These are phyloP conservation scores for Xerus rutilus DNA, from an alignment of 2,797 vertebrate genomes.

Conservation along the genomic window DNA sequence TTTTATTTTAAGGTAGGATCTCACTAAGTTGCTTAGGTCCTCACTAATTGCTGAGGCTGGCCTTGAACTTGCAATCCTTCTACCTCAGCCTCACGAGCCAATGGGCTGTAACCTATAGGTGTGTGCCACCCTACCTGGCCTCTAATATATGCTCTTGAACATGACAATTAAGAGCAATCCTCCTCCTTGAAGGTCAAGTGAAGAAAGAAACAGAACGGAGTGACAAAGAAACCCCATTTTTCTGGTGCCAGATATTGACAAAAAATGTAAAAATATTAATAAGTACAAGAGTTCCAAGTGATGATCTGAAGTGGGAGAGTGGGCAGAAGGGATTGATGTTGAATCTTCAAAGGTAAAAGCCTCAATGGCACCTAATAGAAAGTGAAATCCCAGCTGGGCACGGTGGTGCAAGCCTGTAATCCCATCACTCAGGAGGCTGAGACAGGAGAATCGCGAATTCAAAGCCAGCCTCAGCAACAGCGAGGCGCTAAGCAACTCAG, in stretches of 20 bases:
- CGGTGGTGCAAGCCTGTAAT: too few relatives aligned
- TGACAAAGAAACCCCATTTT: not conserved
- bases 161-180: fast-evolving
- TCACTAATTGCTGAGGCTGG: too few relatives aligned
- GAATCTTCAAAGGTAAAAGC: not conserved
- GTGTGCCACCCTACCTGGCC: too few relatives aligned
- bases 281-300: not conserved
- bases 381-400: not conserved
- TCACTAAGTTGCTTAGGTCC: too few relatives aligned
- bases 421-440: too few relatives aligned
- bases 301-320: not conserved
- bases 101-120: too few relatives aligned
- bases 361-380: not conserved
- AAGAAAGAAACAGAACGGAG: not conserved
- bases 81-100: too few relatives aligned
- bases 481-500: too few relatives aligned
- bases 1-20: too few relatives aligned
- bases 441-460: too few relatives aligned
- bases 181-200: not conserved
- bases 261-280: not conserved
- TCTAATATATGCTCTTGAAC: not conserved
- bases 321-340: not conserved
- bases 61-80: too few relatives aligned
- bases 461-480: too few relatives aligned
- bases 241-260: not conserved